A percentile compares a stretch with the other conserved stretches of the same genome.
Evolutionary conservation across 2,888 invertebrate genomes (phyloP).

Genomic region (Criorhina ranunculi): DNA sequence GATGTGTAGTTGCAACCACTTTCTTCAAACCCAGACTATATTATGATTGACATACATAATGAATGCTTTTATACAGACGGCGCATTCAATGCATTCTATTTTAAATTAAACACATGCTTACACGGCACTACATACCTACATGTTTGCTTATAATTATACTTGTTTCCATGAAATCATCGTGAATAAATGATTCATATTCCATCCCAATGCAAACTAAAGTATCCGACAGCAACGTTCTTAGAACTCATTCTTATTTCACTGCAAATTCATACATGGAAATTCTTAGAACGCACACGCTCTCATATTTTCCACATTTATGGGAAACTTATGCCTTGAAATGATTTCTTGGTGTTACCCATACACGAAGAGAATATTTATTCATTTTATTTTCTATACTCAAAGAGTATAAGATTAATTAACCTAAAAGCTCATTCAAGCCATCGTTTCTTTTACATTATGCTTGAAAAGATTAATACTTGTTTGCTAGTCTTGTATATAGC

Average conservation of each 20-base stretch:
- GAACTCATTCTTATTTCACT: not conserved
- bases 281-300: not conserved
- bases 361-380: constrained; percentile 12
- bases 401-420: not conserved
- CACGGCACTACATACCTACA: too few relatives aligned
- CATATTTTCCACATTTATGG: not conserved
- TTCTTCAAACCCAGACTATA: too few relatives aligned
- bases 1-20: too few relatives aligned
- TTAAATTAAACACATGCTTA: too few relatives aligned
- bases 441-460: not conserved
- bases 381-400: not conserved
- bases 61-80: too few relatives aligned
- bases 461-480: not conserved
- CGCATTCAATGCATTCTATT: too few relatives aligned
- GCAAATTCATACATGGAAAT: constrained; percentile 9
- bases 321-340: not conserved
- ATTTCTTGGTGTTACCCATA: not conserved
- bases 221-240: not conserved
- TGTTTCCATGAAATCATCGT: too few relatives aligned
- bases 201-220: not conserved
- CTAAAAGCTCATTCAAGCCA: constrained; percentile 1
- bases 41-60: too few relatives aligned
- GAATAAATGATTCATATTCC: too few relatives aligned
- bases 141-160: too few relatives aligned
- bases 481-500: not conserved